Evolutionary conservation across 2,113 vertebrate species (phyloP).

Genomic region (Phalacrocorax brasilianus): DNA sequence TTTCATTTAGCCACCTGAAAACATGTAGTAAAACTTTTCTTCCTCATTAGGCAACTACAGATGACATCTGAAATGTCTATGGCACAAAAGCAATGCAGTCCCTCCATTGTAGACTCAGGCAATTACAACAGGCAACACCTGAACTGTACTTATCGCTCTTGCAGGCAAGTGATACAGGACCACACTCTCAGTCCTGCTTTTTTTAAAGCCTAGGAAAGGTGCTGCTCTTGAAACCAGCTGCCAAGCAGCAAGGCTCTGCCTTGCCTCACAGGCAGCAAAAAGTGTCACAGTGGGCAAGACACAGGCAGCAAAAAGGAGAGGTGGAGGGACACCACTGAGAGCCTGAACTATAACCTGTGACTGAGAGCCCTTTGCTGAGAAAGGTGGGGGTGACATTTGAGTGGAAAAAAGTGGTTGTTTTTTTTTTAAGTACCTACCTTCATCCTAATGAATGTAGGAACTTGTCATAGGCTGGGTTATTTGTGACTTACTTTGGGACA

Average conservation of each 20-base stretch:
- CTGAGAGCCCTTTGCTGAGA: neutral
- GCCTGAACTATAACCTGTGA: neutral
- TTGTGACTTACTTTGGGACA: neutral
- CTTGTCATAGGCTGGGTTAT: neutral
- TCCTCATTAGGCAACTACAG: neutral
- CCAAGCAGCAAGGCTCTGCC: neutral
- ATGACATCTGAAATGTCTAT: neutral
- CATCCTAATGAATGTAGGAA: neutral
- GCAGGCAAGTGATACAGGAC: fast-evolving
- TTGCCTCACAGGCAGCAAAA: neutral
- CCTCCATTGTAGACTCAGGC: neutral
- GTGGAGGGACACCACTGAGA: neutral
- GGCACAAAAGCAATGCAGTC: neutral
- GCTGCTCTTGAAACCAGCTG: neutral
- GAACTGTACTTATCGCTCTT: neutral
- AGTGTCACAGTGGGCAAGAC: neutral
- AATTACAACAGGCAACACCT: neutral
- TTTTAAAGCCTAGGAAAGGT: neutral
- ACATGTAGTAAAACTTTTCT: neutral
- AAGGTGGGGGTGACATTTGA: neutral
- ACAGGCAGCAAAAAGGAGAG: neutral
- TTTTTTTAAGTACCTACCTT: neutral
- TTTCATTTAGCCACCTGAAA: neutral
- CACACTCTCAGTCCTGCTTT: neutral
- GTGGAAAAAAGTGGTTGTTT: neutral